Conservation (phyloP, 2,113 vertebrate species). For the Illadopsis cleaveri region DNA sequence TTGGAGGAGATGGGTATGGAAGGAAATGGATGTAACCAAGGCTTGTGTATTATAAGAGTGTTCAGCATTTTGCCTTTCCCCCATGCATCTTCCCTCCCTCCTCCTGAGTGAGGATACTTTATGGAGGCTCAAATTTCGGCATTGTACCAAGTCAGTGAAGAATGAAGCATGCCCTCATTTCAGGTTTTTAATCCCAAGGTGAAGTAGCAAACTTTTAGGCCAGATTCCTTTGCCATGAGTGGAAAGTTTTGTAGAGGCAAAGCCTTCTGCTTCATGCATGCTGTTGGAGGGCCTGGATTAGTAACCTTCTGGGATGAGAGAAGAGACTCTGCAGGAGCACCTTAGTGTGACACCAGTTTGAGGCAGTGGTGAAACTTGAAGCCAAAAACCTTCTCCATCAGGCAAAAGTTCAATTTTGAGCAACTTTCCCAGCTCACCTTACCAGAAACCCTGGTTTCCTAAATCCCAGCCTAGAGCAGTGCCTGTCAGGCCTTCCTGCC, state of each 20-base stretch:
- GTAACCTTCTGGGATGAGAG: not conserved
- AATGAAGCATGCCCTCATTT: not conserved
- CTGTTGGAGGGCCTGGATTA: not conserved
- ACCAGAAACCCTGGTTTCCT: not conserved
- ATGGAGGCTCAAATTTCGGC: not conserved
- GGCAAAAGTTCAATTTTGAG: not conserved
- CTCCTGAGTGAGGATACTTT: not conserved
- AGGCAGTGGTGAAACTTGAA: not conserved
- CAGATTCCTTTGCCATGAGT: not conserved
- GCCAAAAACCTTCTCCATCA: not conserved
- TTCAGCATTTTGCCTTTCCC: not conserved
- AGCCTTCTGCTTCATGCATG: not conserved
- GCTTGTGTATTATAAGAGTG: not conserved
- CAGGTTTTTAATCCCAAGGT: not conserved
- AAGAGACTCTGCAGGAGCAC: not conserved
- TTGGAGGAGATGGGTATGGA: not conserved
- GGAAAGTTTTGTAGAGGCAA: not conserved
- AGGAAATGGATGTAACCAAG: not conserved
- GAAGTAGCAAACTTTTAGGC: not conserved
- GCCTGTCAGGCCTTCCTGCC: not conserved
- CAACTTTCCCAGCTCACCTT: not conserved
- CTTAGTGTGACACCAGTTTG: not conserved
- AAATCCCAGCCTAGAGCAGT: not conserved
- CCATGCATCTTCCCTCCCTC: not conserved
- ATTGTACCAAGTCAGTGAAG: not conserved